Percentiles rank a stretch among this genome's conserved stretches.
Conservation (phyloP, 2,888 invertebrate species). For the Rhogogaster chlorosoma region DNA sequence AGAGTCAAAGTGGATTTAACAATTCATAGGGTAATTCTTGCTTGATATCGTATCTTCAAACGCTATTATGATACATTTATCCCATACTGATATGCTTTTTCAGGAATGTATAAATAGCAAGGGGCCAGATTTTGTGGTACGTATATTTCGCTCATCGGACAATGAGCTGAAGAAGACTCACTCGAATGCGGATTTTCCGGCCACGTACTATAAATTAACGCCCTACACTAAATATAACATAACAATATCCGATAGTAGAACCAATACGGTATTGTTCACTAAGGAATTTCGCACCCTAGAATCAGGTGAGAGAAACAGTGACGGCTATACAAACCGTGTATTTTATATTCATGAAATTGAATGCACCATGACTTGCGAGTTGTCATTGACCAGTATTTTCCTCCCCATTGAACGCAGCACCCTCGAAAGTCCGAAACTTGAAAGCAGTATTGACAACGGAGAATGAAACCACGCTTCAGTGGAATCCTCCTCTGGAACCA, state of each 20-base stretch:
- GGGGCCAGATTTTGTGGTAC: neutral
- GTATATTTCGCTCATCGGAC: neutral
- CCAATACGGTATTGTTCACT: slow-evolving; percentile 22
- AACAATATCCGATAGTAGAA: slow-evolving; percentile 29
- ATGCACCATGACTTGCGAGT: neutral
- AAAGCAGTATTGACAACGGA: neutral
- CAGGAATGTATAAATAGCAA: neutral
- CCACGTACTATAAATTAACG: neutral
- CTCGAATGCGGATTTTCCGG: neutral
- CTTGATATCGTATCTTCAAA: neutral
- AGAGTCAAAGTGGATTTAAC: neutral
- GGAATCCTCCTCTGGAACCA: slow-evolving; percentile 59
- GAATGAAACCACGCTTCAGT: slow-evolving; percentile 49
- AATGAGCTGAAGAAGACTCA: neutral
- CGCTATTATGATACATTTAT: neutral
- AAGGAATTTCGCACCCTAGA: slow-evolving; percentile 59
- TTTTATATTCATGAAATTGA: neutral
- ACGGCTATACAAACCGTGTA: too few species aligned
- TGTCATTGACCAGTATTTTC: neutral
- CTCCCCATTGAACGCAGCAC: slow-evolving; percentile 54
- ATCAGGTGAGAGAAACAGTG: slow-evolving; percentile 56
- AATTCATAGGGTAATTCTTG: neutral
- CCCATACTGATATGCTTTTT: neutral
- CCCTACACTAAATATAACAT: slow-evolving; percentile 56
- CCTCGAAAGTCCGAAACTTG: slow-evolving; percentile 56